Evolutionary conservation across 1,140 invertebrate species (phyloP).

Genomic region (Pseudoatta argentina): DNA sequence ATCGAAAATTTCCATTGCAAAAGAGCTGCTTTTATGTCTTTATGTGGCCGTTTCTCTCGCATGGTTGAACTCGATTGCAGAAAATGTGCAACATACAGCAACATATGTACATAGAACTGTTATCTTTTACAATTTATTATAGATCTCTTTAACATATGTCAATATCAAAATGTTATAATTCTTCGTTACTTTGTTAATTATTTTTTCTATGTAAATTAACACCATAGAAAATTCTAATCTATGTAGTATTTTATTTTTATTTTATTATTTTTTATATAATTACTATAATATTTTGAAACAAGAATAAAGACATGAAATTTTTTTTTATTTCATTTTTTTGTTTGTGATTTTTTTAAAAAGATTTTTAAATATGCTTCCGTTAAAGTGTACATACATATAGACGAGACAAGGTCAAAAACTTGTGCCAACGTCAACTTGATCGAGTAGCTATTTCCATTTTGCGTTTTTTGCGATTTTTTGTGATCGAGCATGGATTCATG

Average conservation of each 20-base stretch:
- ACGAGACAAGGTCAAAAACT: neutral
- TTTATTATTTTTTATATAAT: neutral
- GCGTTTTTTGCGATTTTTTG: neutral
- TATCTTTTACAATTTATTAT: slow-evolving; percentile 32
- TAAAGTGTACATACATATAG: neutral
- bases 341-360: neutral
- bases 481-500: slow-evolving; percentile 22
- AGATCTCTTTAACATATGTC: neutral
- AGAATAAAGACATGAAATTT: neutral
- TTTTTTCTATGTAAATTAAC: neutral
- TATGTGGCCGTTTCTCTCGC: slow-evolving; percentile 4
- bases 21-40: slow-evolving; percentile 33
- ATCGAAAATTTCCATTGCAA: slow-evolving; percentile 51
- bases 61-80: slow-evolving; percentile 19
- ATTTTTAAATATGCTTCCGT: neutral
- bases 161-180: neutral
- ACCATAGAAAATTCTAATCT: neutral
- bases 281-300: neutral
- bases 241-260: neutral
- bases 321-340: neutral
- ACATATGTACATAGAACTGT: neutral
- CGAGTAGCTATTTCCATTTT: neutral
- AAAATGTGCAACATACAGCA: neutral
- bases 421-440: neutral
- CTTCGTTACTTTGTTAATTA: neutral